Evolutionary conservation across 2,113 vertebrate genomes (phyloP).

Genomic region (Danionella cerebrum): DNA sequence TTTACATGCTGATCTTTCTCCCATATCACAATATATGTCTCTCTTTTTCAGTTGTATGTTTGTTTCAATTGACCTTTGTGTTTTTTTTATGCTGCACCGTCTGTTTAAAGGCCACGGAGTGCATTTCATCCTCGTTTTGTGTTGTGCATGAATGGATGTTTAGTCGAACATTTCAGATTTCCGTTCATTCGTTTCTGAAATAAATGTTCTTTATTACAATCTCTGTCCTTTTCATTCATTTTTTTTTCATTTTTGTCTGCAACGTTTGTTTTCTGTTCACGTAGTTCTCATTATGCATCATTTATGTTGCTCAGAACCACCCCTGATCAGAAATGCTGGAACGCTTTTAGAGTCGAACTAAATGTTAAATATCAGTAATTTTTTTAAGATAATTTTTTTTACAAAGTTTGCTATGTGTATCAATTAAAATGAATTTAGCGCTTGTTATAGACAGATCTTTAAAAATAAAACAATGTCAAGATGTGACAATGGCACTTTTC

Average conservation of each 20-base stretch:
- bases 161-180: slow-evolving; percentile 22
- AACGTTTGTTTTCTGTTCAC: neutral
- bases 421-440: too few species aligned
- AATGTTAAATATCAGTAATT: too few species aligned
- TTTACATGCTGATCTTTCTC: slow-evolving; percentile 49
- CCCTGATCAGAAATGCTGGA: too few species aligned
- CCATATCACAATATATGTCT: slow-evolving; percentile 37
- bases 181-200: slow-evolving; percentile 53
- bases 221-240: slow-evolving; percentile 65
- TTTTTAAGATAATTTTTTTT: too few species aligned
- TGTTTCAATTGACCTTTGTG: slow-evolving; percentile 49
- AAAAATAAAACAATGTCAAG: too few species aligned
- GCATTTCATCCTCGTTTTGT: slow-evolving; percentile 51
- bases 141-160: slow-evolving; percentile 33
- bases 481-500: too few species aligned
- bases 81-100: slow-evolving; percentile 43
- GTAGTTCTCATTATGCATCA: neutral
- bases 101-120: slow-evolving; percentile 45
- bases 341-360: too few species aligned
- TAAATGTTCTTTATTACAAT: slow-evolving; percentile 64
- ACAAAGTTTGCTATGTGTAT: too few species aligned
- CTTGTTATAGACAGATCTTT: too few species aligned
- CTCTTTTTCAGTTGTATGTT: slow-evolving; percentile 37
- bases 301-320: neutral
- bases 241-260: slow-evolving; percentile 46